Base-by-base conservation (phyloP, 2,888 invertebrate species). In the Sarcophaga rosellei region DNA sequence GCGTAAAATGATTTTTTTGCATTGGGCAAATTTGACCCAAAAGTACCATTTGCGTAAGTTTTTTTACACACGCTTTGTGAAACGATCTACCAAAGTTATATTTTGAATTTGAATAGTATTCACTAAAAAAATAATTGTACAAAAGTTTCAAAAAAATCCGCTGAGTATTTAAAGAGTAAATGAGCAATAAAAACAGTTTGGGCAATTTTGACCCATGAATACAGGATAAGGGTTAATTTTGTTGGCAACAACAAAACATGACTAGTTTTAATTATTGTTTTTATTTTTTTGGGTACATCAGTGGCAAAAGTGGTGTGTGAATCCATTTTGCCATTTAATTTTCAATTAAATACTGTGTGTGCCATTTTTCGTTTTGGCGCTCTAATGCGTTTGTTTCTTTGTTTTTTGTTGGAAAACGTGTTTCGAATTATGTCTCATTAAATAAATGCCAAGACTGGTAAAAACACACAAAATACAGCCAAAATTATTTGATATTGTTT, bases 381-480 rank as follows among this genome's bases (percentile, higher is more conserved):
- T 35, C 5, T 20, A 72, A 53, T 53, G 12, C 20, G 3, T 6
- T 15, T 2, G 12, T 53, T 4, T 10, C 47, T n/a, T 62, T 35
- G 1, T 35, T 35, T 35, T 35, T 25, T 68, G 17, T 61, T n/a
- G 23, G 23, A 68, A 68, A 79, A 72, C 57, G 57, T 59, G 35
- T 72, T 53, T 72, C 17, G 44, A 79, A 79, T 65, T 79, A 65
- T 65, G 72, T 57, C 11, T 65, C 53, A 72, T 63, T 72, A 44
- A 79, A 65, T 72, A 44, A 79, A 65, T n/a, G 57, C 17, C n/a
- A 62, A 44, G n/a, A 76, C 21, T 53, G 11, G n/a, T n/a, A 11
- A 44, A 35, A 35, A 76, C 21, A 76, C 21, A 57, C 21, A 21
- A 61, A 17, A 45, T 45, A 44, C 20, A 66, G 11, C 2, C n/a